Evolutionary conservation across 1,140 invertebrate genomes (phyloP).

Genomic region (Drosophila gunungcola): DNA sequence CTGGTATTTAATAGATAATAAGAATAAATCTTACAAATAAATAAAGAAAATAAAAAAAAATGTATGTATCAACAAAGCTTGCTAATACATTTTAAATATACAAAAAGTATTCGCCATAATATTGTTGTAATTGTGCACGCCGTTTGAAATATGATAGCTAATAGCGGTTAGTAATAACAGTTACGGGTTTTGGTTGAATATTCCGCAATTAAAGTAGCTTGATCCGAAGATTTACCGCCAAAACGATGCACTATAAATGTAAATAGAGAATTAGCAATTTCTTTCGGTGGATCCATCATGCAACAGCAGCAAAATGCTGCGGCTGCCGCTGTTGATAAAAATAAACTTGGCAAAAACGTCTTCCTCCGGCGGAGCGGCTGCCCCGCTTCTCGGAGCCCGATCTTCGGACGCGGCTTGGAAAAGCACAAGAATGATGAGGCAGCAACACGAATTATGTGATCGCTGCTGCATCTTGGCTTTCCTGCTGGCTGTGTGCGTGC

Average conservation of each 20-base stretch:
- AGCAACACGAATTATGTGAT: constrained; percentile 82
- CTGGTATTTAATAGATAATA: too few species aligned
- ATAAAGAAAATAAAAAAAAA: too few species aligned
- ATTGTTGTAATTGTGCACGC: not conserved
- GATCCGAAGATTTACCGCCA: not conserved
- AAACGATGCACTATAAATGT: constrained; percentile 10
- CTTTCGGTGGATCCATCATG: constrained; percentile 52
- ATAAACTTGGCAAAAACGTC: constrained; percentile 75
- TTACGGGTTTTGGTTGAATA: not conserved
- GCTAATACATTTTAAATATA: too few species aligned
- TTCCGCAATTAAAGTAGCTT: not conserved
- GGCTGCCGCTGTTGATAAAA: constrained; percentile 73
- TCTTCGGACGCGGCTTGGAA: constrained; percentile 55
- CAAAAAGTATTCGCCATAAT: too few species aligned
- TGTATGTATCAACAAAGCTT: too few species aligned
- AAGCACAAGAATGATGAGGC: constrained; percentile 79
- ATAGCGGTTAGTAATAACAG: not conserved
- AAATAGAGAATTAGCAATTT: constrained; percentile 20
- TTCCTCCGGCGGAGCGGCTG: constrained; percentile 10
- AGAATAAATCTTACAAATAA: too few species aligned
- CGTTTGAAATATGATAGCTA: not conserved
- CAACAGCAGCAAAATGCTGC: constrained; percentile 73
- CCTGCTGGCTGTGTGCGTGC: constrained; percentile 64
- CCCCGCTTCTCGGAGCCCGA: constrained; percentile 36
- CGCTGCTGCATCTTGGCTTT: constrained; percentile 55